Evolutionary conservation across 2,797 vertebrate genomes (phyloP).

Genomic region (Oceanodroma leucorhoa): DNA sequence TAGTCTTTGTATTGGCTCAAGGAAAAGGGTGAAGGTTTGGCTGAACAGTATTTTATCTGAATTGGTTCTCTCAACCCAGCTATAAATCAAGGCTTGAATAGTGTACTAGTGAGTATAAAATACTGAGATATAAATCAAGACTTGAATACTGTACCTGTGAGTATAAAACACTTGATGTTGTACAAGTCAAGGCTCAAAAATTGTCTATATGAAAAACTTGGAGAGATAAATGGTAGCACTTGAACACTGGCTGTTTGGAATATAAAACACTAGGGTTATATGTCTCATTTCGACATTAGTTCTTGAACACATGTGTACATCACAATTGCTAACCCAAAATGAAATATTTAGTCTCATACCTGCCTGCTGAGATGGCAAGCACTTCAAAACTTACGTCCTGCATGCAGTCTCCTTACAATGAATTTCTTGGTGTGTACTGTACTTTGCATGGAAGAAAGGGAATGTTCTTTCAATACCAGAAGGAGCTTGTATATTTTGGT

Average conservation of each 20-base stretch:
- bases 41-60: slow-evolving; percentile 44
- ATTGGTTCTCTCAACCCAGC: slow-evolving; percentile 26
- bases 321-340: not conserved
- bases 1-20: not conserved
- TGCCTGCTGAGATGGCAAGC: not conserved
- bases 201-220: slow-evolving; percentile 13
- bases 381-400: not conserved
- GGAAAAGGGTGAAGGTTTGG: not conserved
- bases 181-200: slow-evolving; percentile 26
- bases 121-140: slow-evolving; percentile 54
- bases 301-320: not conserved
- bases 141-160: slow-evolving; percentile 43
- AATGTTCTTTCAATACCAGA: not conserved
- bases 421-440: not conserved
- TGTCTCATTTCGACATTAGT: not conserved
- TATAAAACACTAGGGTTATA: not conserved
- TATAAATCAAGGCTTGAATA: slow-evolving; percentile 42
- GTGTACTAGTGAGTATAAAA: slow-evolving; percentile 3
- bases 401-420: not conserved
- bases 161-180: slow-evolving; percentile 58
- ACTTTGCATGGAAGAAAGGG: not conserved
- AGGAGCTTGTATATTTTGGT: not conserved
- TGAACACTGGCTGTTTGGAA: slow-evolving; percentile 10
- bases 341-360: not conserved
- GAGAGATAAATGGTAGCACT: slow-evolving; percentile 46